Evolutionary conservation across 1,140 invertebrate species (phyloP), one percentile per base, ranked within the genome.

Genomic region (Atta cephalotes): DNA sequence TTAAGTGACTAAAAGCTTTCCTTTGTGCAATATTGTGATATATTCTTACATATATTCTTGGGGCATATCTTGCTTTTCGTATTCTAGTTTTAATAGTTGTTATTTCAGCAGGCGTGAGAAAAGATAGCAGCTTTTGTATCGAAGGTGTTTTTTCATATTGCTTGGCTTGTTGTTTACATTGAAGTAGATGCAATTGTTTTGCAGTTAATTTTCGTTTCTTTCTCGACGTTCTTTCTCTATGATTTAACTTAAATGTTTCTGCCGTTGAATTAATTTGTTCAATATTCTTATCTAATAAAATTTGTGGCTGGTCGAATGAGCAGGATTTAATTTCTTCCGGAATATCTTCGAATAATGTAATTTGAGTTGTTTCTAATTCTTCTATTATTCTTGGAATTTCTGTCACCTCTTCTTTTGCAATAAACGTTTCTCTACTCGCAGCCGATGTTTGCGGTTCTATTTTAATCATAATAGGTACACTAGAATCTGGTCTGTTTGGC

Each of bases 61-160:
- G 70, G 0, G 35, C 25, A 1, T 84, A 84, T 25, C 7, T 84
- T 10, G 80, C 62, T 1, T 21, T 84, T 35, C 3, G 39, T 76
- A 84, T 76, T 31, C 16, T 84, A 3, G 12, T 31, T 76, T 84
- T 62, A 14, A 62, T 21, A 18, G 1, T 31, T 21, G 39, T 5
- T 51, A 31, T 18, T 63, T 84, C 56, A 7, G 7, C 1, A 14
- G 39, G 12, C 5, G 80, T 76, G 14, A 84, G 60, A 16, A 16
- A 49, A 16, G 80, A 84, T 9, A 84, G n/a, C 1, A 84, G 5
- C n/a, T 62, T 84, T 35, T 76, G 80, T 76, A 84, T 84, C 3
- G 80, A 51, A 49, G 80, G 28, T 12, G 80, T 76, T 51, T 62
- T 84, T 16, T 74, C 70, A 0, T 84, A 84, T 18, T 31, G 56